Evolutionary conservation across 2,113 vertebrate genomes (phyloP), one percentile per base, ranked within the genome.

Genomic region (Muntiacus reevesi): DNA sequence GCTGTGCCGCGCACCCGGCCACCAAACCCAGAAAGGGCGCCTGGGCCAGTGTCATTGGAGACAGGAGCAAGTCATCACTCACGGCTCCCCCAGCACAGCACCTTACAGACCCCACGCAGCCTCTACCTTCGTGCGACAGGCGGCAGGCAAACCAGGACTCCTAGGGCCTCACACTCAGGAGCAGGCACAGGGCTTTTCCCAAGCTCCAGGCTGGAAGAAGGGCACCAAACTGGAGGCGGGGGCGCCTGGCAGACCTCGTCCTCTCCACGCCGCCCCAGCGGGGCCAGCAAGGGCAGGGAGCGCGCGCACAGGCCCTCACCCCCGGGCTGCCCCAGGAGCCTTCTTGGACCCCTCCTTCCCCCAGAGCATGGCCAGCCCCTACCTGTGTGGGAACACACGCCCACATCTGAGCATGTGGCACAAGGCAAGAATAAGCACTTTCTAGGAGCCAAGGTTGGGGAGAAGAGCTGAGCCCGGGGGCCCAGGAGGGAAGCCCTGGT

Each of bases 81-180:
- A 7, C 40, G 17, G 11, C n/a, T 81, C 55, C 36, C 4, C 0
- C 0, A 79, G 15, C 21, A 19, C 10, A 25, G 27, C 45, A 28
- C 54, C 62, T 36, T 28, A 83, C 14, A 33, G 86, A 62, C 28
- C n/a, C 76, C 76, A n/a, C 13, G 1, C 2, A 3, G 52, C 8
- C 55, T 59, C 50, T 8, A 19, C 16, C 25, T 28, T 19, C 50
- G 0, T 1, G 50, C 4, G 25, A 52, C 84, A 71, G 43, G 7
- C 0, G 54, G 67, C 82, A 54, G 21, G 50, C n/a, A 15, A 21
- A 40, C 6, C 28, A 47, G 87, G 83, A 76, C 64, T 10, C 23
- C 89, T 50, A 19, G 43, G 16, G 36, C 11, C 15, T 7, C 3
- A 40, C 2, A 11, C 43, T 30, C 5, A 33, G 33, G 30, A 43